Conservation (phyloP, 2,797 vertebrate species). For the Micrastur ruficollis region DNA sequence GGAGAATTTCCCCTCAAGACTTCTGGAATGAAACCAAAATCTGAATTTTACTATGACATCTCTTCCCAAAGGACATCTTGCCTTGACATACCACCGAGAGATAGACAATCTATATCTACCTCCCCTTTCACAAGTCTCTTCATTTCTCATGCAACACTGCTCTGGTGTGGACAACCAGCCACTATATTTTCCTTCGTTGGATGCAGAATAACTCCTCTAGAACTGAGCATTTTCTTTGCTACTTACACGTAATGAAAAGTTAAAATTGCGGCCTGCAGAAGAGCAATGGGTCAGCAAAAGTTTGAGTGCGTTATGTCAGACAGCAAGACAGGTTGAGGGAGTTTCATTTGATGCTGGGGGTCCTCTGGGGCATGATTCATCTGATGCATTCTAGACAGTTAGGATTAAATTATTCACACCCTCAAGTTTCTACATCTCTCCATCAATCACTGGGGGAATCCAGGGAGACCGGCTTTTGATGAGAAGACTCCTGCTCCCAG, state of each 20-base stretch:
- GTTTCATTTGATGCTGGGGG: background rate
- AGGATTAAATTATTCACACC: slow-evolving; percentile 8
- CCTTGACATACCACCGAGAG: background rate
- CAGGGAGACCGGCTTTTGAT: slow-evolving; percentile 27
- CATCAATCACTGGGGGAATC: slow-evolving; percentile 34
- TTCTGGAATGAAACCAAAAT: background rate
- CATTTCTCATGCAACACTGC: background rate
- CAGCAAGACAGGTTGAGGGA: background rate
- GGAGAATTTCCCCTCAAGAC: slow-evolving; percentile 1
- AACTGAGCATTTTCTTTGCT: background rate
- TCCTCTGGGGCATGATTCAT: background rate
- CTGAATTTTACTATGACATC: background rate
- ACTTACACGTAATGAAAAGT: background rate
- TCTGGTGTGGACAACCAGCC: background rate
- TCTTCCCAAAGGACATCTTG: background rate
- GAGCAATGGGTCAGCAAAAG: background rate
- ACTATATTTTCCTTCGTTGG: background rate
- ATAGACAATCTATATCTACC: background rate
- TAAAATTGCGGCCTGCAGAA: background rate
- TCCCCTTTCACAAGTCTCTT: background rate
- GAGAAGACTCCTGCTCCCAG: background rate
- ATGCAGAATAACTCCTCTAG: background rate
- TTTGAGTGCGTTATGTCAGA: background rate
- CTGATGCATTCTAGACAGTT: background rate
- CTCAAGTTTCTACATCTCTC: background rate